A percentile compares a stretch with the other conserved stretches of the same genome.
Evolutionary conservation across 2,888 invertebrate species (phyloP).

Genomic region (Calameuta filiformis): DNA sequence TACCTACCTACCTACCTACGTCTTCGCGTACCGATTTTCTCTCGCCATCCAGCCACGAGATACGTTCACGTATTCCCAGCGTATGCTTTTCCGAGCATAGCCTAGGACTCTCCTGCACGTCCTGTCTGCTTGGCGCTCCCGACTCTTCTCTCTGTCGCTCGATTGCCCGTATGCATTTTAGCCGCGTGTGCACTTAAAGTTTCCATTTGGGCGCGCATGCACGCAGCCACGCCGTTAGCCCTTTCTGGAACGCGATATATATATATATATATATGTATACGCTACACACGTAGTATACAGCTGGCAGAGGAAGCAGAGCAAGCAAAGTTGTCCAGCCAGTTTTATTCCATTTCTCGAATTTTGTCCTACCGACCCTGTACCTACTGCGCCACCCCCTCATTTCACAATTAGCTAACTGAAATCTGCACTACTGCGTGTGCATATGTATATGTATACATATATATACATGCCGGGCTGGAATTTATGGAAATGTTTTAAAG

Average conservation of each 20-base stretch:
- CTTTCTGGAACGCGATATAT: background rate
- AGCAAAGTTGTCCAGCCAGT: background rate
- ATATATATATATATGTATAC: too few species aligned
- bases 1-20: background rate
- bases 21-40: background rate
- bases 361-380: background rate
- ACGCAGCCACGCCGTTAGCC: slow-evolving; percentile 36
- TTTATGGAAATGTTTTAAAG: slow-evolving; percentile 29
- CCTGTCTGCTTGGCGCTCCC: background rate
- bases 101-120: background rate
- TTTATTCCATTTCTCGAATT: background rate
- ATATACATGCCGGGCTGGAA: background rate
- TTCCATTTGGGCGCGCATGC: slow-evolving; percentile 46
- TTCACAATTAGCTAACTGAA: background rate
- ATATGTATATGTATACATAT: too few species aligned
- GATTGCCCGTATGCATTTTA: slow-evolving; percentile 29
- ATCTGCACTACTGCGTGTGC: background rate
- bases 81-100: background rate
- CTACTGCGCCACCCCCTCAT: background rate
- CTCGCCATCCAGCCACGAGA: background rate
- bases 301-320: background rate
- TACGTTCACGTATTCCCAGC: background rate
- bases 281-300: background rate
- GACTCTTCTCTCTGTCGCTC: background rate
- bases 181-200: slow-evolving; percentile 47